phyloP scores from a whole-genome alignment of 2,888 invertebrate genomes.

The Tetragonula carbonaria region DNA sequence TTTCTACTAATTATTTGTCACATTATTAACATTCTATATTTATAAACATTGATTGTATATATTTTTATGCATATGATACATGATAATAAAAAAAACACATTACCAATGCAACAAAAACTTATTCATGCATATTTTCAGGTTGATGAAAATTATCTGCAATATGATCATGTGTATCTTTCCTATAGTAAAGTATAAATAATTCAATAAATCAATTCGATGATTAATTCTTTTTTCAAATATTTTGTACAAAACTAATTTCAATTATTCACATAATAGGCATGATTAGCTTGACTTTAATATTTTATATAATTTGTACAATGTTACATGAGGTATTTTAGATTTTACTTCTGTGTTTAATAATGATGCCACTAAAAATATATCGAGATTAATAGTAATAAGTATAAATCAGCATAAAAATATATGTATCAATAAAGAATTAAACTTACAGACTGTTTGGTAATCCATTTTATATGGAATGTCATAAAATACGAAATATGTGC shows the following conservation, averaged over 20 bases:
- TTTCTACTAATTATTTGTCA: slow-evolving; percentile 34
- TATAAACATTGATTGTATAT: slow-evolving; percentile 26
- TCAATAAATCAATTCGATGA: slow-evolving; percentile 2
- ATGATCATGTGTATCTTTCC: not conserved
- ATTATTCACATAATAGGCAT: slow-evolving; percentile 15
- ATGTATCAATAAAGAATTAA: slow-evolving; percentile 13
- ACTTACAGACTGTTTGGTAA: slow-evolving; percentile 73
- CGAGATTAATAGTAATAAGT: slow-evolving; percentile 10
- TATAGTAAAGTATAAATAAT: slow-evolving; percentile 10
- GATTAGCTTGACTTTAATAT: slow-evolving; percentile 64
- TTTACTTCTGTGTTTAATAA: slow-evolving; percentile 63
- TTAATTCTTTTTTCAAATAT: slow-evolving; percentile 10
- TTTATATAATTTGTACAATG: slow-evolving; percentile 74
- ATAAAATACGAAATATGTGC: slow-evolving; percentile 86
- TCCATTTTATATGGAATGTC: slow-evolving; percentile 85
- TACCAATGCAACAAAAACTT: not conserved
- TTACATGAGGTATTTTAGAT: slow-evolving; percentile 66
- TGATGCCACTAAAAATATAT: slow-evolving; percentile 69
- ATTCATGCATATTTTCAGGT: slow-evolving; percentile 7
- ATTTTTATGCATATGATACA: slow-evolving; percentile 19
- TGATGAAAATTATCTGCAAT: slow-evolving; percentile 32
- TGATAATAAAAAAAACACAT: slow-evolving; percentile 2
- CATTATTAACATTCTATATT: slow-evolving; percentile 31
- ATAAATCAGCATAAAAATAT: slow-evolving; percentile 12
- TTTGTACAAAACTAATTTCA: slow-evolving; percentile 8